Evolutionary conservation across 2,888 invertebrate genomes (phyloP).

Genomic region (Lasioglossum calceatum): DNA sequence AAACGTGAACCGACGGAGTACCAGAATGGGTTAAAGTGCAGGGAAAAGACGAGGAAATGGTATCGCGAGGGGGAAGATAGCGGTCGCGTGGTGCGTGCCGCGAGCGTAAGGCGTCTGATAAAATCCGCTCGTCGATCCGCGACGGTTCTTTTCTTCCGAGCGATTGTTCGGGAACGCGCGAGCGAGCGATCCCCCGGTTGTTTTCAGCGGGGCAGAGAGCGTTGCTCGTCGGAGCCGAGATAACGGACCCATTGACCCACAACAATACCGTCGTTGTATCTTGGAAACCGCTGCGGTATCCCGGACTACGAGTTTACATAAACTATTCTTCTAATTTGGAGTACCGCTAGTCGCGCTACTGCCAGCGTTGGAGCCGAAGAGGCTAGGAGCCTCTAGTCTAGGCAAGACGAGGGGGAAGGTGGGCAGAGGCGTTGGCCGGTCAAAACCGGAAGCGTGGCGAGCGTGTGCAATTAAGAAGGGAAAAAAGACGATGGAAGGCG

Average conservation of each 20-base stretch:
- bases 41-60: background rate
- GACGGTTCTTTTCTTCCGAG: background rate
- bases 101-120: background rate
- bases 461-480: slow-evolving; percentile 23
- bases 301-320: background rate
- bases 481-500: background rate
- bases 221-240: background rate
- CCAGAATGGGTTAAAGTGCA: background rate
- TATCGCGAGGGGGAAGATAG: background rate
- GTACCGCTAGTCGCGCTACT: background rate
- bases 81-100: background rate
- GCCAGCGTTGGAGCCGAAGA: background rate
- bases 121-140: background rate
- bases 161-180: slow-evolving; percentile 2
- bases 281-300: background rate
- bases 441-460: slow-evolving; percentile 14
- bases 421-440: background rate
- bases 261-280: background rate
- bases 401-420: background rate
- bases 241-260: slow-evolving; percentile 12
- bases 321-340: slow-evolving; percentile 19
- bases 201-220: background rate
- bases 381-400: background rate
- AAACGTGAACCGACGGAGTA: background rate
- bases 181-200: background rate